Percentiles rank a stretch among this genome's conserved stretches.
Evolutionary conservation across 2,113 vertebrate genomes (phyloP).

Genomic region (Tragelaphus imberbis): DNA sequence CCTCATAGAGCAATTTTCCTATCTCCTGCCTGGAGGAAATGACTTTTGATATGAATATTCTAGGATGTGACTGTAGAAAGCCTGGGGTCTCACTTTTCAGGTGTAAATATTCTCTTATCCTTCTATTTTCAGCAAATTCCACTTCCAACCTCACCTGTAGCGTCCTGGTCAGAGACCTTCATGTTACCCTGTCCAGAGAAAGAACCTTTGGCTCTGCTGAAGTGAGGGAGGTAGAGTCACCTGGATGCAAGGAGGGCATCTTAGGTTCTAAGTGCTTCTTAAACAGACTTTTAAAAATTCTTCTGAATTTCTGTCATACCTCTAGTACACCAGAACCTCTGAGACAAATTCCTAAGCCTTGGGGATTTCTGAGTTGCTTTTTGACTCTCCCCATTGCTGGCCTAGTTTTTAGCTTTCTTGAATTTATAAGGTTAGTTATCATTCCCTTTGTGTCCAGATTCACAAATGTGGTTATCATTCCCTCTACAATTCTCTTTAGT

Average conservation of each 20-base stretch:
- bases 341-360: background rate
- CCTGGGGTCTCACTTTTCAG: background rate
- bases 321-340: background rate
- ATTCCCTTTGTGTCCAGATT: background rate
- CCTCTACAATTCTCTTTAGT: background rate
- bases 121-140: background rate
- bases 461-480: background rate
- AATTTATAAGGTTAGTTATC: background rate
- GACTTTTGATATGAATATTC: background rate
- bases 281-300: background rate
- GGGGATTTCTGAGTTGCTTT: background rate
- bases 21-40: background rate
- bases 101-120: background rate
- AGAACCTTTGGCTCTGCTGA: background rate
- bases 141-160: background rate
- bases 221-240: background rate
- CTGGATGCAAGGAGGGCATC: background rate
- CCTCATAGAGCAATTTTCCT: background rate
- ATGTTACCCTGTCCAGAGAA: background rate
- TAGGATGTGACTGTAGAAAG: background rate
- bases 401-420: background rate
- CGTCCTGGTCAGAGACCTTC: background rate
- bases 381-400: background rate
- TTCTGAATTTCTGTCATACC: background rate
- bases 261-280: background rate